These are phyloP conservation scores for Pontoporia blainvillei DNA, from an alignment of 2,113 vertebrate genomes.

Conservation along the genomic window DNA sequence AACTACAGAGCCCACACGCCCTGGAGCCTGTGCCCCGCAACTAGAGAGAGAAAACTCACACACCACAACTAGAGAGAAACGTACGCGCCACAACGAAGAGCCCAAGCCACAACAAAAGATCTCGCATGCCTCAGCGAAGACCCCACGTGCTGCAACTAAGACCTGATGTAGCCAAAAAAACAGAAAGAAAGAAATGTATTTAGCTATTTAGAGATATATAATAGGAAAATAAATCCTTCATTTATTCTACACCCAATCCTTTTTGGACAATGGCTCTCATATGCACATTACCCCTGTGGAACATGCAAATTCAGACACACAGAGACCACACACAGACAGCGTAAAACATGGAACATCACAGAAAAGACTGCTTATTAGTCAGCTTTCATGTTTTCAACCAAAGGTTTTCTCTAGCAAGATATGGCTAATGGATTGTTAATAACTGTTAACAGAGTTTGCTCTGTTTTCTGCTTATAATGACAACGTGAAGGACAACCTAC, in stretches of 20 bases:
- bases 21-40: no score
- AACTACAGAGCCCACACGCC: no score
- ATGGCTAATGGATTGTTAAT: neutral
- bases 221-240: neutral
- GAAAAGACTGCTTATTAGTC: neutral
- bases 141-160: no score
- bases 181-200: neutral
- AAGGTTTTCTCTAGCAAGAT: neutral
- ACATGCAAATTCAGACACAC: neutral
- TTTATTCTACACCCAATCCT: neutral
- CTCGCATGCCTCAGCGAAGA: no score
- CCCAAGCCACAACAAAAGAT: no score
- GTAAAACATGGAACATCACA: neutral
- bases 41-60: no score
- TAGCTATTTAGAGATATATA: neutral
- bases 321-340: neutral
- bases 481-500: neutral
- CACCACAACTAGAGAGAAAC: no score
- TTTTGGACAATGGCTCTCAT: neutral
- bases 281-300: neutral
- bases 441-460: neutral
- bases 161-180: no score
- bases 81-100: no score
- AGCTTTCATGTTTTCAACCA: neutral
- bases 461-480: neutral